Conservation (phyloP, 2,797 vertebrate species). For the Pempheris klunzingeri region DNA sequence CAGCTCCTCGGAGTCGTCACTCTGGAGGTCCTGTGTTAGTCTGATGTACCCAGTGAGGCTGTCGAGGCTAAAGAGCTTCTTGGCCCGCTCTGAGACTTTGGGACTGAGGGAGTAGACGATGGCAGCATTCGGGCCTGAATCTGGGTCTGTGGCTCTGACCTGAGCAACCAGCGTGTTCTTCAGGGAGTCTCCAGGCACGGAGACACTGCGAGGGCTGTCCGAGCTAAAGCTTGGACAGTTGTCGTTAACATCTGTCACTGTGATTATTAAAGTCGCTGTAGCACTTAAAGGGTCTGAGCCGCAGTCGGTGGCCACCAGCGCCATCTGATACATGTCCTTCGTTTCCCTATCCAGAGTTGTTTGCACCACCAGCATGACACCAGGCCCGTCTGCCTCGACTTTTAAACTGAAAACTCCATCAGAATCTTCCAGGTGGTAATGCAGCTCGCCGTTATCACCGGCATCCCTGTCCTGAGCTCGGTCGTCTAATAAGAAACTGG, state of each 20-base stretch:
- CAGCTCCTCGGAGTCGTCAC: conserved; percentile 77
- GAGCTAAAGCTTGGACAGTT: conserved; percentile 85
- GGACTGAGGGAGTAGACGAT: conserved; percentile 85
- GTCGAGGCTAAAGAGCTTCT: conserved; percentile 82
- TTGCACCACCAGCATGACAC: conserved; percentile 76
- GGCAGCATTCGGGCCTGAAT: conserved; percentile 80
- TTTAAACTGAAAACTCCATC: conserved; percentile 77
- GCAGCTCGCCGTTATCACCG: conserved; percentile 76
- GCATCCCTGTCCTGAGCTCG: conserved; percentile 80
- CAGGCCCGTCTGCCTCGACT: conserved; percentile 51
- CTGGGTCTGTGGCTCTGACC: conserved; percentile 83
- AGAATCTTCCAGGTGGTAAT: conserved; percentile 77
- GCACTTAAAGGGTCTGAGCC: conserved; percentile 77
- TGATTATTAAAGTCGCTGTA: conserved; percentile 77
- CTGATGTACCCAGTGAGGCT: conserved; percentile 80
- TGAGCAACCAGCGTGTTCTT: conserved; percentile 77
- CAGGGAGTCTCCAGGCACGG: conserved; percentile 71
- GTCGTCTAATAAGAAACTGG: conserved; percentile 79
- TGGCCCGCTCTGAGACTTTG: conserved; percentile 82
- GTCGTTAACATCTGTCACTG: conserved; percentile 86
- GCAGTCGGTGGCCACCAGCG: conserved; percentile 80
- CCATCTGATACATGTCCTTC: conserved; percentile 77
- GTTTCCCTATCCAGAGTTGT: conserved; percentile 83
- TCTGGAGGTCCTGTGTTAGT: conserved; percentile 75
- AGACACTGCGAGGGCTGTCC: conserved; percentile 64